phyloP scores from a whole-genome alignment of 1,140 invertebrate genomes.

The Drosophila kurseongensis region DNA sequence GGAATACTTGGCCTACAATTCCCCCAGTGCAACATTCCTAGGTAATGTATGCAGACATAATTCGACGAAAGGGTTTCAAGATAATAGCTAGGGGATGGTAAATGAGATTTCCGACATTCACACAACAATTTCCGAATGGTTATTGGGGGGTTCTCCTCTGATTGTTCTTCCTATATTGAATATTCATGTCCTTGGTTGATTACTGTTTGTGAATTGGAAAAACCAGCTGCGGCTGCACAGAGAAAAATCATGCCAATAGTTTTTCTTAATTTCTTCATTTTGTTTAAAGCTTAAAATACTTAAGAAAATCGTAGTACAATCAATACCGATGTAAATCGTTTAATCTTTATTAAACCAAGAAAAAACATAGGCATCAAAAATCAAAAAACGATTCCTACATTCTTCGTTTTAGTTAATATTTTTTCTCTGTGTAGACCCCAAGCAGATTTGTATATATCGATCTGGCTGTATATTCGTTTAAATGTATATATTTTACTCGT shows the following conservation, averaged over 20 bases:
- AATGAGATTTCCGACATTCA: slow-evolving; percentile 12
- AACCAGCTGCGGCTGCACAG: background rate
- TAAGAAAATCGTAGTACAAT: background rate
- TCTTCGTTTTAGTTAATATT: too few species aligned
- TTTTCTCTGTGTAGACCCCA: slow-evolving; percentile 7
- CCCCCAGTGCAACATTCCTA: slow-evolving; percentile 95
- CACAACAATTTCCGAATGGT: slow-evolving; percentile 31
- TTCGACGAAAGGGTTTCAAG: background rate
- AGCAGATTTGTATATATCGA: slow-evolving; percentile 17
- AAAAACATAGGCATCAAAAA: too few species aligned
- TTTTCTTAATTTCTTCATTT: too few species aligned
- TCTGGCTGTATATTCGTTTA: slow-evolving; percentile 16
- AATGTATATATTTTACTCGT: slow-evolving; percentile 42
- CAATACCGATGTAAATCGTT: too few species aligned
- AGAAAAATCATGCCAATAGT: background rate
- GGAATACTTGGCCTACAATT: slow-evolving; percentile 96
- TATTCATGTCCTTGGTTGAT: slow-evolving; percentile 36
- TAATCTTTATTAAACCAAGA: too few species aligned
- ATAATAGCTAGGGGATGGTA: background rate
- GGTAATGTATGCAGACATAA: slow-evolving; percentile 86
- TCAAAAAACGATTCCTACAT: too few species aligned
- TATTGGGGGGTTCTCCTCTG: slow-evolving; percentile 16
- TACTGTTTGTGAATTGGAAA: slow-evolving; percentile 40
- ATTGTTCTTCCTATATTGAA: slow-evolving; percentile 19
- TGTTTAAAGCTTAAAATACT: background rate